Base-by-base conservation (phyloP, 64 coral and sea anemone species). In the Platygyra sinensis region DNA sequence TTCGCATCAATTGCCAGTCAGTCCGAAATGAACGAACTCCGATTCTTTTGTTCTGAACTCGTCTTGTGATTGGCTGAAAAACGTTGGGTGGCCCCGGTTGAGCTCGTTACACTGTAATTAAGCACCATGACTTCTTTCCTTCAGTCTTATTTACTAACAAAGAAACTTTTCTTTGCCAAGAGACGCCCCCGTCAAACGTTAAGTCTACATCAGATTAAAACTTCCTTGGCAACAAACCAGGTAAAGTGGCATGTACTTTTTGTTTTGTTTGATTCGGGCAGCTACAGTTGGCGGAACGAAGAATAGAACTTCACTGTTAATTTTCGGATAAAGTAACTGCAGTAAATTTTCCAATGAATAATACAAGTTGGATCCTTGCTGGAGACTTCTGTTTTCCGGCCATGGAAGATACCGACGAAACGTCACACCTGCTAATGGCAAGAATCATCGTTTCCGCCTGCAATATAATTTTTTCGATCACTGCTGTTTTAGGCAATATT, bases 401-500 rank as follows among this genome's bases (percentile, higher is more conserved):
- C 19, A 67, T 19, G 19, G 24, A 25, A 8, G 63, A 20, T 16
- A 67, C 63, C 7, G 8, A 67, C 63, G 63, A 67, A 67, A 67
- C 22, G 17, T 67, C 24, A 22, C 63, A 67, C 2, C 2, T 67
- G 63, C 24, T 67, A 10, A 67, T 57, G 15, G 54, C 54, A 15
- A 57, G 54, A 57, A 12, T 67, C 19, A 3, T 22, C 19, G 8
- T 52, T 14, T 67, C 42, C 33, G 60, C 42, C 20, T 19, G 72
- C 30, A 90, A 74, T 30, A 50, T 90, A 3, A 30, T 49, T 4
- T 33, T 90, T 67, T 80, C 88, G 29, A 30, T 90, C 11, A 65
- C 80, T 19, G 38, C 88, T 29, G 62, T 60, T 13, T 19, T 80
- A 57, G 63, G 88, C 28, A 93, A 93, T 62, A 54, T 79, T 12